Evolutionary conservation across 1,140 invertebrate species (phyloP).

Genomic region (Melanaphis sacchari): DNA sequence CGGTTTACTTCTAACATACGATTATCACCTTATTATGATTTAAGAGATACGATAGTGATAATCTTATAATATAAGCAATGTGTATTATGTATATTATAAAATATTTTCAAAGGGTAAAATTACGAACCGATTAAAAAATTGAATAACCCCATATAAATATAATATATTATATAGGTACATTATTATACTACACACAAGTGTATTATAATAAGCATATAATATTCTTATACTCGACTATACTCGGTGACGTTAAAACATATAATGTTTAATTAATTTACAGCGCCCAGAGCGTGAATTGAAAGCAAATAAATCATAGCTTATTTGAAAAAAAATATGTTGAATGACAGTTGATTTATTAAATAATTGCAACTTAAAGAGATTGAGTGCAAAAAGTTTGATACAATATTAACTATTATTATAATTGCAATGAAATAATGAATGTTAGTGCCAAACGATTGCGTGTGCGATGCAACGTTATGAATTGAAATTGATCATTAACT

Average conservation of each 20-base stretch:
- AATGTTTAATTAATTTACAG: slow-evolving; percentile 1
- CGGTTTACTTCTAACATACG: not conserved
- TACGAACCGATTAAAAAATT: not conserved
- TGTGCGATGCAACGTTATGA: not conserved
- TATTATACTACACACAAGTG: not conserved
- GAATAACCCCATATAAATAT: not conserved
- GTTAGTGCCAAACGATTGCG: not conserved
- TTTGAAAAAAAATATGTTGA: not conserved
- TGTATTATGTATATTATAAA: not conserved
- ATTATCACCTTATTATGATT: not conserved
- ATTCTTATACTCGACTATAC: not conserved
- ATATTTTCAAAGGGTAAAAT: not conserved
- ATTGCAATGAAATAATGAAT: not conserved
- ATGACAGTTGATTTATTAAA: not conserved
- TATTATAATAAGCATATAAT: not conserved
- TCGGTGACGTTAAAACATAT: not conserved
- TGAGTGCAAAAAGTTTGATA: not conserved
- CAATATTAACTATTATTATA: not conserved
- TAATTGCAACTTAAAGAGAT: not conserved
- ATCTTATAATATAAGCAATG: not conserved
- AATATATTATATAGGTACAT: not conserved
- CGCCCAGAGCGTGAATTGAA: not conserved
- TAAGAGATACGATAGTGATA: too few relatives aligned
- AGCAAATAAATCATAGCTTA: not conserved
- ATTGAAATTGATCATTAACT: not conserved